Evolutionary conservation across 1,140 invertebrate species (phyloP).

Genomic region (Drosophila neocordata): DNA sequence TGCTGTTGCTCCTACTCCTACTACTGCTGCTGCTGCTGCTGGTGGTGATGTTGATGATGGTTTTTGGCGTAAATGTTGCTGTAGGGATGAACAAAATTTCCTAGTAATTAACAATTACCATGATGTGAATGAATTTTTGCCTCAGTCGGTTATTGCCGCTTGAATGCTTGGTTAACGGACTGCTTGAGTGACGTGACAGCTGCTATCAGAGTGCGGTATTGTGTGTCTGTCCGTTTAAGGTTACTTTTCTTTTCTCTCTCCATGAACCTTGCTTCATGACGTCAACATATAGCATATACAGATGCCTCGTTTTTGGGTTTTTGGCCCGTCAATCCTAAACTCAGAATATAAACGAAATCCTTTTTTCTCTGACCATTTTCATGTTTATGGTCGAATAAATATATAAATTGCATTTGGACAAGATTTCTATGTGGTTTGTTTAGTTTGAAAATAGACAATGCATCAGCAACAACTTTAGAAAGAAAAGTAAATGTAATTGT

Average conservation of each 20-base stretch:
- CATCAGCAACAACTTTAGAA: background rate
- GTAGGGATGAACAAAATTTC: conserved; percentile 45
- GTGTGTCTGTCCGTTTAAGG: conserved; percentile 37
- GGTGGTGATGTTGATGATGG: background rate
- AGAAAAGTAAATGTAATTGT: no score
- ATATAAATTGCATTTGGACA: conserved; percentile 45
- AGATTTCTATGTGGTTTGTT: conserved; percentile 22
- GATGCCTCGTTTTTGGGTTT: background rate
- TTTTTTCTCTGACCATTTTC: conserved; percentile 18
- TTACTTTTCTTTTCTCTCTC: conserved; percentile 12
- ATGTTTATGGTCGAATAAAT: conserved; percentile 61
- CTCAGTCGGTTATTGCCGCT: conserved; percentile 34
- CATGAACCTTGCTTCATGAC: conserved; percentile 10
- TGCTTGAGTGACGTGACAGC: conserved; percentile 72
- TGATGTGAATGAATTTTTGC: conserved; percentile 57
- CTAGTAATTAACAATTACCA: conserved; percentile 78
- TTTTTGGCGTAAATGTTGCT: background rate
- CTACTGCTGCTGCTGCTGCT: background rate
- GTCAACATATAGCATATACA: conserved; percentile 31
- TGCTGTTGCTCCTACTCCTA: background rate
- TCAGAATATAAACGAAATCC: conserved; percentile 1
- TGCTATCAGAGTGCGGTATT: conserved; percentile 53
- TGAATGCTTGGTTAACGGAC: conserved; percentile 65
- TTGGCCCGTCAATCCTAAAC: conserved; percentile 19
- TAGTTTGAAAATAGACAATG: background rate